Conservation (phyloP, 2,113 vertebrate genomes). For the Bagarius yarrelli region DNA sequence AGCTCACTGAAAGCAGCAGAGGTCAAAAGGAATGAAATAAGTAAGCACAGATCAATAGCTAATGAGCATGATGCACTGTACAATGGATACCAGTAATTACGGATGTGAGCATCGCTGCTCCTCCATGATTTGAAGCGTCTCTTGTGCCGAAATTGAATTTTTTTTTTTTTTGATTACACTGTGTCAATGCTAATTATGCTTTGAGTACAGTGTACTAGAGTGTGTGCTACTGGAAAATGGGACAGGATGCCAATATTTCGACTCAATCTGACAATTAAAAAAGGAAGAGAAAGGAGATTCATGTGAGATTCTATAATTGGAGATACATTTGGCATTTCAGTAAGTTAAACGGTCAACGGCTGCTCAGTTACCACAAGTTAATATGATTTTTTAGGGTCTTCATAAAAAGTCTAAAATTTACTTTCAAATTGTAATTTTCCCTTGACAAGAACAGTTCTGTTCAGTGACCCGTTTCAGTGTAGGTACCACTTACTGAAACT, state of each 20-base stretch:
- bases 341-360: too few species aligned
- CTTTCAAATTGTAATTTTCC: too few species aligned
- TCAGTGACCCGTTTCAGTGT: too few species aligned
- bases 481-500: too few species aligned
- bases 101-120: not conserved
- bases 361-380: too few species aligned
- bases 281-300: too few species aligned
- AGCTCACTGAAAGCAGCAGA: not conserved
- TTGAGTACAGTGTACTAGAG: not conserved
- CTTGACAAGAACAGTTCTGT: too few species aligned
- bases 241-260: not conserved
- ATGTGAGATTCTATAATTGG: too few species aligned
- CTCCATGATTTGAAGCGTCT: not conserved
- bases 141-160: slow-evolving; percentile 2
- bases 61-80: slow-evolving; percentile 4
- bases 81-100: not conserved
- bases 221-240: not conserved
- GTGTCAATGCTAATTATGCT: not conserved
- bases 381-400: too few species aligned
- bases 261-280: not conserved
- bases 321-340: too few species aligned
- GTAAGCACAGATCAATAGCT: not conserved
- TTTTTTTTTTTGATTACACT: not conserved
- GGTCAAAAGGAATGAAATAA: not conserved
- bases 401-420: too few species aligned